Conservation (phyloP, 2,113 vertebrate species). For the Albula glossodonta region DNA sequence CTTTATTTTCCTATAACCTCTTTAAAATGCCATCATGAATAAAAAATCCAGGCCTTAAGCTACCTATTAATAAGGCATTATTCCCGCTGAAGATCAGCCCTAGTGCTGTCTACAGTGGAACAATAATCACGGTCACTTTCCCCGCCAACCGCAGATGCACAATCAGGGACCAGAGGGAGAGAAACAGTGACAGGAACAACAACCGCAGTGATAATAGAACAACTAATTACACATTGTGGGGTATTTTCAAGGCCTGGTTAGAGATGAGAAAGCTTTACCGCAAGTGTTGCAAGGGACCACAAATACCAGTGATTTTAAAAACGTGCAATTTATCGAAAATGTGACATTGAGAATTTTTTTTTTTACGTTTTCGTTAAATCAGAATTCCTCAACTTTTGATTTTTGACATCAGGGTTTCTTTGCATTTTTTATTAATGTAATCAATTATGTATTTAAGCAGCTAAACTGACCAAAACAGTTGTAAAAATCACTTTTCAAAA, state of each 20-base stretch:
- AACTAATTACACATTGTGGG: neutral
- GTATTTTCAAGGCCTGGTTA: neutral
- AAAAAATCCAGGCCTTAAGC: conserved; percentile 29
- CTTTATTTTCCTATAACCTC: conserved; percentile 26
- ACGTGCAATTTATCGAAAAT: neutral
- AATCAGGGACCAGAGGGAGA: neutral
- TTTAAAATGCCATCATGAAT: conserved; percentile 32
- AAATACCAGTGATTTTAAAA: neutral
- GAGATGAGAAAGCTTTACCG: neutral
- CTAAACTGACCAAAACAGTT: neutral
- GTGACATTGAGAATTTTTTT: no score
- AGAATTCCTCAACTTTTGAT: no score
- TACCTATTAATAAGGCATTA: conserved; percentile 35
- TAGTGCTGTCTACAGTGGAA: neutral
- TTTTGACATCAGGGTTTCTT: no score
- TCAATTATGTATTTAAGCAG: neutral
- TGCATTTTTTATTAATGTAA: no score
- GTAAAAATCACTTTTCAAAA: neutral
- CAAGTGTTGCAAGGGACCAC: neutral
- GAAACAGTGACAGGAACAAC: neutral
- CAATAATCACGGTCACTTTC: neutral
- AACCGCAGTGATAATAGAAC: neutral
- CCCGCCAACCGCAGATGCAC: neutral
- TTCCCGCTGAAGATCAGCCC: neutral
- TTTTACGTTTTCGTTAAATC: no score